phyloP scores from a whole-genome alignment of 2,113 vertebrate species.

The Austrofundulus limnaeus region DNA sequence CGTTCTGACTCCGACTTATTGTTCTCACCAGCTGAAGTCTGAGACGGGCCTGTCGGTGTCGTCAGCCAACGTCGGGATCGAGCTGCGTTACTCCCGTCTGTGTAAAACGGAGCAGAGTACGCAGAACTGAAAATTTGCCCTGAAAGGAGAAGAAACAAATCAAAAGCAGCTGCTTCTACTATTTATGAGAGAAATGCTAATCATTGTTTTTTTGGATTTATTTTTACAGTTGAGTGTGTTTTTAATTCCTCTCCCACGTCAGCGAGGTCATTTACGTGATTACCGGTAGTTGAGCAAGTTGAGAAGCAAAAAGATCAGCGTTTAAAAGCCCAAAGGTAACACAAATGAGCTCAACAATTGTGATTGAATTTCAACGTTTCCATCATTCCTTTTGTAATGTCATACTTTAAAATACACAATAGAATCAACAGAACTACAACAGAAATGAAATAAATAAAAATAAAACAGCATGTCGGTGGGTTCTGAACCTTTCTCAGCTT shows the following conservation, averaged over 20 bases:
- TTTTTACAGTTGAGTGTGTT: neutral
- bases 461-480: neutral
- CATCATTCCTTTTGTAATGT: neutral
- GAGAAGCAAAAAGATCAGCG: no score
- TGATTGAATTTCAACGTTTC: neutral
- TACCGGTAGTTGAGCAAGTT: neutral
- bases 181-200: neutral
- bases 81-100: neutral
- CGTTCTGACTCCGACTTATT: neutral
- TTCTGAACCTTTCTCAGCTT: neutral
- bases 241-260: neutral
- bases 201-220: neutral
- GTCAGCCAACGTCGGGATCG: no score
- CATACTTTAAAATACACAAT: neutral
- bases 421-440: no score
- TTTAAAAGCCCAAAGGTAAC: neutral
- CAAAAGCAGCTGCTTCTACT: neutral
- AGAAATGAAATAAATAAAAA: no score
- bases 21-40: neutral
- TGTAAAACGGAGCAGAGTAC: neutral
- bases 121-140: neutral
- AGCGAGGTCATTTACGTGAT: neutral
- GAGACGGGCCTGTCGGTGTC: neutral
- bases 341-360: neutral
- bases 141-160: neutral